Percentiles rank a stretch among this genome's conserved stretches.
These are phyloP conservation scores for Setophaga kirtlandii DNA, from an alignment of 2,113 vertebrate genomes.

Conservation along the genomic window DNA sequence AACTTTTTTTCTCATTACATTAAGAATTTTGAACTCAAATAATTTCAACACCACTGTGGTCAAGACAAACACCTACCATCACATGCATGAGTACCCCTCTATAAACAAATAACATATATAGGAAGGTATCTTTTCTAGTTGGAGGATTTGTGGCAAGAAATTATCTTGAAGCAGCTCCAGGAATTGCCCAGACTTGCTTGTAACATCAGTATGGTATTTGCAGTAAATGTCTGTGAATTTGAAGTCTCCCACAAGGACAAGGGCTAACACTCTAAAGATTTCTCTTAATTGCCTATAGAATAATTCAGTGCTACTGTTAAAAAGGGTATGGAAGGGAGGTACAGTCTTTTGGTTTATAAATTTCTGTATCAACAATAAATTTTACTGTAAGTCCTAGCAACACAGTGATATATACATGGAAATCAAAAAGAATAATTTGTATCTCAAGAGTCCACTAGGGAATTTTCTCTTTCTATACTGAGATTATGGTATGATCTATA, in stretches of 20 bases:
- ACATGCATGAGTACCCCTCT: background rate
- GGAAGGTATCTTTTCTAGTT: background rate
- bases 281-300: background rate
- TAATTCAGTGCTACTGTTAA: background rate
- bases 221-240: background rate
- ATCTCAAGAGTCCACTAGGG: background rate
- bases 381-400: background rate
- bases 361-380: background rate
- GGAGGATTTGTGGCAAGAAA: background rate
- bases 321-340: background rate
- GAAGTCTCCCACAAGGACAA: background rate
- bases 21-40: background rate
- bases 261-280: background rate
- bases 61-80: background rate
- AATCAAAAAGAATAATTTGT: background rate
- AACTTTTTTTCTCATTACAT: background rate
- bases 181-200: background rate
- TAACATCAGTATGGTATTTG: background rate
- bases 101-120: background rate
- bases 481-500: background rate
- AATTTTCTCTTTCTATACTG: background rate
- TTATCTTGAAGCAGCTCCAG: background rate
- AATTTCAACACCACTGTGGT: background rate
- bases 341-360: background rate
- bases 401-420: background rate